phyloP scores from a whole-genome alignment of 2,888 invertebrate species.

The Perizoma affinitatum region DNA sequence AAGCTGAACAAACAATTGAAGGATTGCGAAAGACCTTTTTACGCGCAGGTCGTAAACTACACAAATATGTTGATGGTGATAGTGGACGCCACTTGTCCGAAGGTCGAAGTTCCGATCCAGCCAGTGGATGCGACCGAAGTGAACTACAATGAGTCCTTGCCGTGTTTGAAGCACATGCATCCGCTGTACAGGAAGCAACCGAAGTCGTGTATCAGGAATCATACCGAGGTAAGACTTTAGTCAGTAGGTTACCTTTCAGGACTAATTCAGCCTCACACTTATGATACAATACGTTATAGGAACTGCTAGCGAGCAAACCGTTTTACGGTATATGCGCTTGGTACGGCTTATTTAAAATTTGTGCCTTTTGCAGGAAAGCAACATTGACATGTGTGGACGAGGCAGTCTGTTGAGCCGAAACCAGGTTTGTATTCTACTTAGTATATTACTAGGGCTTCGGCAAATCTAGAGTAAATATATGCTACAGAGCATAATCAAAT shows the following conservation, averaged over 20 bases:
- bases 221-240: slow-evolving; percentile 86
- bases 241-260: neutral
- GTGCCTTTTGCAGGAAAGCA: slow-evolving; percentile 81
- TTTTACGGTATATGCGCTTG: no score
- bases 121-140: slow-evolving; percentile 74
- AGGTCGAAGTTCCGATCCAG: slow-evolving; percentile 72
- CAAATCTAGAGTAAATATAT: slow-evolving; percentile 15
- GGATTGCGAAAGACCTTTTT: slow-evolving; percentile 85
- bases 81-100: slow-evolving; percentile 87
- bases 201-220: slow-evolving; percentile 89
- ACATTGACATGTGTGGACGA: slow-evolving; percentile 87
- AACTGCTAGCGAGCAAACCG: no score
- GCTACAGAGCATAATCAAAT: slow-evolving; percentile 19
- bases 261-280: neutral
- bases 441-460: slow-evolving; percentile 43
- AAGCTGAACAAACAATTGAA: slow-evolving; percentile 74
- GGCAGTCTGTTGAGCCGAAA: slow-evolving; percentile 57
- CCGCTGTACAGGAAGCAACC: slow-evolving; percentile 87
- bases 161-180: slow-evolving; percentile 84
- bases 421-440: slow-evolving; percentile 50
- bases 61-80: slow-evolving; percentile 92
- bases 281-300: no score
- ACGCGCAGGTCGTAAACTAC: slow-evolving; percentile 88
- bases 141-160: slow-evolving; percentile 85
- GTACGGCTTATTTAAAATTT: no score